phyloP scores from a whole-genome alignment of 2,113 vertebrate species.

The Shinisaurus crocodilurus region DNA sequence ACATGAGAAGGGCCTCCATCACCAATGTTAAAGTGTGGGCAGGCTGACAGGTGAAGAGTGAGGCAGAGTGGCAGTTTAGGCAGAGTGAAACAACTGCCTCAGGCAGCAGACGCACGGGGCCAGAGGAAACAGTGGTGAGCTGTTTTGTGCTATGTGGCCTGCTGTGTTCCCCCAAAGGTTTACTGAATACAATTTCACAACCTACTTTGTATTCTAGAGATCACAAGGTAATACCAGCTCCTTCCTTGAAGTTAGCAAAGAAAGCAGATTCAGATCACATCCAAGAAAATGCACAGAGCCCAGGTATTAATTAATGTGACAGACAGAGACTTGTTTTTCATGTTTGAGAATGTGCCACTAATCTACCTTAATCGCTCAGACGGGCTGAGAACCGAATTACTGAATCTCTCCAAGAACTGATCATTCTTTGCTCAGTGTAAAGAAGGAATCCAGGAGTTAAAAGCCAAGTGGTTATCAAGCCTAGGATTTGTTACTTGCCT shows the following conservation, averaged over 20 bases:
- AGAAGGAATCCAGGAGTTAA: slow-evolving; percentile 32
- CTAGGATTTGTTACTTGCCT: slow-evolving; percentile 4
- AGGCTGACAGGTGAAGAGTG: no score
- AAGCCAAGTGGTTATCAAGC: slow-evolving; percentile 14
- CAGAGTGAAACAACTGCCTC: neutral
- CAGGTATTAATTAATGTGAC: slow-evolving; percentile 28
- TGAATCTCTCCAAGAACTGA: slow-evolving; percentile 27
- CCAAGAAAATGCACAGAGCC: neutral
- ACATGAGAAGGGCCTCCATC: no score
- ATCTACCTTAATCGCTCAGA: slow-evolving; percentile 22
- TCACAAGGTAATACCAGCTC: neutral
- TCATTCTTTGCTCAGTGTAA: slow-evolving; percentile 24
- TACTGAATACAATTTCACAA: neutral
- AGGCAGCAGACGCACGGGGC: no score
- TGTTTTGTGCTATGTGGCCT: no score
- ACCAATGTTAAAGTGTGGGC: no score
- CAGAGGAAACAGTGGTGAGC: no score
- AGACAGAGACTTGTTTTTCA: neutral
- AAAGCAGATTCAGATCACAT: neutral
- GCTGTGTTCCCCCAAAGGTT: neutral
- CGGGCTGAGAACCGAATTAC: neutral
- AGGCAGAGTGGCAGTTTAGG: no score
- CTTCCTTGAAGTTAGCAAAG: slow-evolving; percentile 15
- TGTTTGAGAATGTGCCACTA: slow-evolving; percentile 3
- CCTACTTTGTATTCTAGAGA: neutral